phyloP scores from a whole-genome alignment of 2,797 vertebrate genomes.

The Enteromius afrohamiltoni region DNA sequence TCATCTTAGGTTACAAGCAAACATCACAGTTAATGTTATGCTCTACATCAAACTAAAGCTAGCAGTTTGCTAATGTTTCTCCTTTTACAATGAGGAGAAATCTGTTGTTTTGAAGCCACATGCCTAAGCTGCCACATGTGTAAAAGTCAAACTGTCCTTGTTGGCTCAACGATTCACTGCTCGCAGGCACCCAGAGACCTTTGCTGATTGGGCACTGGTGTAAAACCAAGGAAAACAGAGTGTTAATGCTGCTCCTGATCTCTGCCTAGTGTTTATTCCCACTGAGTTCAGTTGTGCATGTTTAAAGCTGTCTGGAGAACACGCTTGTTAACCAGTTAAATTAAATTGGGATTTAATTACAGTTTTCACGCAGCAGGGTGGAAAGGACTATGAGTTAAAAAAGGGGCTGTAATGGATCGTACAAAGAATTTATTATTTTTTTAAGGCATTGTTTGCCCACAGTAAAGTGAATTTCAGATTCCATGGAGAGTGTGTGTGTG shows the following conservation, averaged over 20 bases:
- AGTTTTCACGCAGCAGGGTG: constrained; percentile 61
- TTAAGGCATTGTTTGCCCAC: constrained; percentile 2
- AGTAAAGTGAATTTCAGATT: constrained; percentile 1
- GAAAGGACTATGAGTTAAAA: constrained; percentile 56
- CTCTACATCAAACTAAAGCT: neutral
- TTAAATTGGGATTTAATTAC: constrained; percentile 64
- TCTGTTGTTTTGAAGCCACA: constrained; percentile 56
- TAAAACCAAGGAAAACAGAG: constrained; percentile 36
- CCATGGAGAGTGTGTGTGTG: neutral
- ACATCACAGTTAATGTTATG: neutral
- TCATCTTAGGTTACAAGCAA: neutral
- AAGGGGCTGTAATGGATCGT: constrained; percentile 35
- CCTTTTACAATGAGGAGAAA: neutral
- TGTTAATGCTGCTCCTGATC: constrained; percentile 31
- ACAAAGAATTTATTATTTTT: neutral
- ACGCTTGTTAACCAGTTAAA: constrained; percentile 66
- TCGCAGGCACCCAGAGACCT: neutral
- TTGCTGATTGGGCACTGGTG: constrained; percentile 25
- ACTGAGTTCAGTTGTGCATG: constrained; percentile 41
- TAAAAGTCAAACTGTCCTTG: constrained; percentile 52
- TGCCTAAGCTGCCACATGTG: constrained; percentile 26
- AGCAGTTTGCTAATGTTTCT: neutral
- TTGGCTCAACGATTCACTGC: constrained; percentile 15
- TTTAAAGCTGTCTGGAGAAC: constrained; percentile 56
- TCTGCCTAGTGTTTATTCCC: constrained; percentile 11